These are phyloP conservation scores for Nephrotoma flavescens DNA, from an alignment of 2,888 invertebrate species.

Conservation along the genomic window DNA sequence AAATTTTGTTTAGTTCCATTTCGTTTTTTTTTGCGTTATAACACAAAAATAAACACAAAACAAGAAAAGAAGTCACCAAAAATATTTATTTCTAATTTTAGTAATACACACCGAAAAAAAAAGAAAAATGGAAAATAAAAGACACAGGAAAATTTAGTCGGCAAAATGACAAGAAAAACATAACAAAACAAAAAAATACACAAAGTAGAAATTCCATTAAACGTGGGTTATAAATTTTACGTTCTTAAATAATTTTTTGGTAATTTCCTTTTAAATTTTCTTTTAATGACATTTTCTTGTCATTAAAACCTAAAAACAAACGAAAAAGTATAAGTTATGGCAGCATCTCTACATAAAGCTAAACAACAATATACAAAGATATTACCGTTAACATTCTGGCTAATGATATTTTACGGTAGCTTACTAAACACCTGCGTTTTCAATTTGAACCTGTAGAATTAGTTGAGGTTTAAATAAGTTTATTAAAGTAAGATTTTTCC, in stretches of 20 bases:
- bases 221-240: not conserved
- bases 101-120: not conserved
- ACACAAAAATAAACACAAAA: not conserved
- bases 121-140: not conserved
- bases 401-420: not conserved
- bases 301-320: not conserved
- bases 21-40: not conserved
- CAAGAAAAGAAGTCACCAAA: not conserved
- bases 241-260: not conserved
- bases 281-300: not conserved
- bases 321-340: not conserved
- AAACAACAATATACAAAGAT: not conserved
- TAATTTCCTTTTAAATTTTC: not conserved
- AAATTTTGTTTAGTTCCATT: not conserved
- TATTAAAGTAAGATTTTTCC: too few relatives aligned
- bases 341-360: not conserved
- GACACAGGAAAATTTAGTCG: not conserved
- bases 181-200: not conserved
- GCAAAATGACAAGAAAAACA: not conserved
- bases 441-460: not conserved
- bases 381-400: not conserved
- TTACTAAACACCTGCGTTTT: not conserved
- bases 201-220: not conserved
- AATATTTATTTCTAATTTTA: not conserved
- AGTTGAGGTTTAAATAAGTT: not conserved